Evolutionary conservation across 2,888 invertebrate genomes (phyloP), one percentile per base, ranked within the genome.

Genomic region (Alitta virens): DNA sequence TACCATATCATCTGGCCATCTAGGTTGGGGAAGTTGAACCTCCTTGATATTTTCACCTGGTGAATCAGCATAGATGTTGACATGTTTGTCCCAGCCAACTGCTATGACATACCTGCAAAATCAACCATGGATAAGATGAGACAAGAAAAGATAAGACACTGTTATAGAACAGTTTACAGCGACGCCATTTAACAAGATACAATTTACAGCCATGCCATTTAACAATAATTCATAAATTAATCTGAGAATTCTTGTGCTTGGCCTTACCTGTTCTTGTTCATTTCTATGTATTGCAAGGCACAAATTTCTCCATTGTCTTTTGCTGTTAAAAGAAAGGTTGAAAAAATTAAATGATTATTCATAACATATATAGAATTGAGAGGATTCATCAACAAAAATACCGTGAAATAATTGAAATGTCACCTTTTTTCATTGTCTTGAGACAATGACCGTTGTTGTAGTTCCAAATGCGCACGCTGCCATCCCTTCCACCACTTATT

Each of bases 361-460:
- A 40, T 40, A 9, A 12, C 16, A 40, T 40, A 16, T 33, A 33
- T 33, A 5, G 5, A 33, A 7, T 33, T 33, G 33, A 33, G 5
- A 33, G 33, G 5, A 33, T 33, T 12, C 33, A 33, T 33, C 33
- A 33, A 33, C 33, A 33, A 12, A 33, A 33, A 7, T 33, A n/a
- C n/a, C n/a, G n/a, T 33, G 12, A 33, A 33, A 33, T 12, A 33
- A 33, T 12, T 33, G 33, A 25, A 56, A 24, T 5, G 50, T 43
- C 62, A 69, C 71, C 69, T 68, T 74, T 75, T 52, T 60, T 66
- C 59, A 76, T 62, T 21, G 70, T 74, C 60, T 75, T 74, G 21
- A 82, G 73, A 66, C 81, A 80, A 63, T 82, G 81, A 1, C 82
- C 82, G 68, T 82, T 82, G 68, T 82, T 81, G 66, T 79, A 81